These are phyloP conservation scores for Chrysolina haemoptera DNA, from an alignment of 2,888 invertebrate species.

Conservation along the genomic window DNA sequence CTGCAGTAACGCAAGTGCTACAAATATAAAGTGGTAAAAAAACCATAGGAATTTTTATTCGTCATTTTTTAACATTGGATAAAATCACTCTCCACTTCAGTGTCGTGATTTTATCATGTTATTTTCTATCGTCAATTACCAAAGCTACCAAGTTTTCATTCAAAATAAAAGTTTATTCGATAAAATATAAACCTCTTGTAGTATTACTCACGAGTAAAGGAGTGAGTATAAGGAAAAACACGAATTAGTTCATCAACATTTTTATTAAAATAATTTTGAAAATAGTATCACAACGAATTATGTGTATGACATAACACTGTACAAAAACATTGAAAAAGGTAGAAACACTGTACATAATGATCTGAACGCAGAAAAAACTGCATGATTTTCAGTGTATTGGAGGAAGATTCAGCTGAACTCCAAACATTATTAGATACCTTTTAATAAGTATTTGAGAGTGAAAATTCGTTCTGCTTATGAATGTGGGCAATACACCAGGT, in stretches of 20 bases:
- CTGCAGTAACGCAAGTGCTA: no score
- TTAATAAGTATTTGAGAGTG: constrained; percentile 79
- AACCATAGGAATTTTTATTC: no score
- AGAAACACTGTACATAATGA: neutral
- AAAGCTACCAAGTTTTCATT: no score
- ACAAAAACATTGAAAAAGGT: no score
- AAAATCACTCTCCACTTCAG: no score
- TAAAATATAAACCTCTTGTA: no score
- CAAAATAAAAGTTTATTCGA: no score
- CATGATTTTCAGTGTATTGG: constrained; percentile 30
- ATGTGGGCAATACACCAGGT: constrained; percentile 79
- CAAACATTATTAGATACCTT: constrained; percentile 79
- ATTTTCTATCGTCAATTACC: no score
- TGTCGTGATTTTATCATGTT: no score
- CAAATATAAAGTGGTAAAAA: no score
- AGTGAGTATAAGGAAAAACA: neutral
- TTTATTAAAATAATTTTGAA: constrained; percentile 1
- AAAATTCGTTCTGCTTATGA: constrained; percentile 78
- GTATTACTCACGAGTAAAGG: no score
- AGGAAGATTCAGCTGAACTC: constrained; percentile 73
- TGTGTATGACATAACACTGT: neutral
- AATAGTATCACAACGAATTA: neutral
- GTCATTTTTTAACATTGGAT: no score
- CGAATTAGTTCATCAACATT: neutral
- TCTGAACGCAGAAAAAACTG: neutral